Conservation (phyloP, 2,797 vertebrate species). For the Nothura maculosa region DNA sequence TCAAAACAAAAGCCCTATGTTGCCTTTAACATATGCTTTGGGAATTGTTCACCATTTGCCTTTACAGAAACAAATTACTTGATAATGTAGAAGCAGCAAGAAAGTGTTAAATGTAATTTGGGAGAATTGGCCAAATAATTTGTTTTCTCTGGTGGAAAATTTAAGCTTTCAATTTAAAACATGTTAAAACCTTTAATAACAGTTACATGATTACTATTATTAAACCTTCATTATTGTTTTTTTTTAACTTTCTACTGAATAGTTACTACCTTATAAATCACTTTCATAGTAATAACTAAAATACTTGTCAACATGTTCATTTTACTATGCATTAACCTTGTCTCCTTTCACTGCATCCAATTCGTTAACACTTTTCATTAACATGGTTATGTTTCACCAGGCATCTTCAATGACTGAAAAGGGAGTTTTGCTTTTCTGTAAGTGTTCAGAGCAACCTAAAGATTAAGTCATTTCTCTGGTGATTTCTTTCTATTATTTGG, state of each 20-base stretch:
- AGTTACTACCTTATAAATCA: neutral
- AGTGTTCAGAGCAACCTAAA: neutral
- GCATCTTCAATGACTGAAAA: neutral
- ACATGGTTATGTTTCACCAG: neutral
- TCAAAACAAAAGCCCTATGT: neutral
- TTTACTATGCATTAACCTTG: neutral
- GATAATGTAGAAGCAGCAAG: neutral
- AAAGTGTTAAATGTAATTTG: neutral
- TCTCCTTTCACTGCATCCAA: neutral
- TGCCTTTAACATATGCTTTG: neutral
- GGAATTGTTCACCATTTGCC: neutral
- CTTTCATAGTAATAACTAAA: neutral
- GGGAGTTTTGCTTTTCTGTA: neutral
- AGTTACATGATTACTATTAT: neutral
- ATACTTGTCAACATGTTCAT: neutral
- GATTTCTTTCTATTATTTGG: neutral
- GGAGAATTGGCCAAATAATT: neutral
- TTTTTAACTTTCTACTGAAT: neutral
- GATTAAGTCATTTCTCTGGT: neutral
- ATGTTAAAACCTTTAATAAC: neutral
- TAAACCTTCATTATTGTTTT: neutral
- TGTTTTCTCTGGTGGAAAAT: neutral
- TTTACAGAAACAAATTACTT: neutral
- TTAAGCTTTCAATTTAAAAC: conserved; percentile 6
- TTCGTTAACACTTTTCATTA: neutral